These are phyloP conservation scores for Apis dorsata DNA, from an alignment of 1,140 invertebrate species.

Conservation along the genomic window DNA sequence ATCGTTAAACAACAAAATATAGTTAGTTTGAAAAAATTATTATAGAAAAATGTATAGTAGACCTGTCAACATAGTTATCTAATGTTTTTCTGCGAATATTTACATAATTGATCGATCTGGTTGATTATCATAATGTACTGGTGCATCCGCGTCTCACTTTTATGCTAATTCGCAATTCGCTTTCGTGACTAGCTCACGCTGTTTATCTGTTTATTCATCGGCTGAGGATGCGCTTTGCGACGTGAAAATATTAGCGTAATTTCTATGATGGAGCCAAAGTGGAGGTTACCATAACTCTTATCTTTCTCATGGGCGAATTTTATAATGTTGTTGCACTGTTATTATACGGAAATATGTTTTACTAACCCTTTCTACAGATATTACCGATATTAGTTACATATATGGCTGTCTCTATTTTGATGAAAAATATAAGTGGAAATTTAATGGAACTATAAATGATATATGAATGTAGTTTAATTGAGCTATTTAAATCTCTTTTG, in stretches of 20 bases:
- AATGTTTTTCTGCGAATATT: constrained; percentile 4
- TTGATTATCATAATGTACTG: constrained; percentile 9
- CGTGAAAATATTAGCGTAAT: constrained; percentile 37
- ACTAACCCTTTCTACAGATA: not conserved
- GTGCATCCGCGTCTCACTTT: constrained; percentile 35
- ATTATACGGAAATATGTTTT: not conserved
- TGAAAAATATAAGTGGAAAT: not conserved
- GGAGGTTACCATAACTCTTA: not conserved
- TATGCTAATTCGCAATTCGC: constrained; percentile 52
- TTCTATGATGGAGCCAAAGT: not conserved
- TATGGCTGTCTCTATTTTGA: no score
- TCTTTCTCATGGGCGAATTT: not conserved
- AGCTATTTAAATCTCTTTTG: no score
- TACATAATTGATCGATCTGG: constrained; percentile 26
- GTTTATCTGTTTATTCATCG: constrained; percentile 45
- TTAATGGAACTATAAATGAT: no score
- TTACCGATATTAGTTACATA: not conserved
- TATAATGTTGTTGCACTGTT: not conserved
- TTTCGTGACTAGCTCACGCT: constrained; percentile 41
- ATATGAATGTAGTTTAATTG: no score
- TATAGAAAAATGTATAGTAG: not conserved
- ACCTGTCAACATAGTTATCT: not conserved
- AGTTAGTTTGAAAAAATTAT: not conserved
- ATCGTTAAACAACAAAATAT: no score
- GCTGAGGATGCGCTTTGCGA: constrained; percentile 24